Evolutionary conservation across 2,113 vertebrate species (phyloP).

Genomic region (Pangasianodon gigas): DNA sequence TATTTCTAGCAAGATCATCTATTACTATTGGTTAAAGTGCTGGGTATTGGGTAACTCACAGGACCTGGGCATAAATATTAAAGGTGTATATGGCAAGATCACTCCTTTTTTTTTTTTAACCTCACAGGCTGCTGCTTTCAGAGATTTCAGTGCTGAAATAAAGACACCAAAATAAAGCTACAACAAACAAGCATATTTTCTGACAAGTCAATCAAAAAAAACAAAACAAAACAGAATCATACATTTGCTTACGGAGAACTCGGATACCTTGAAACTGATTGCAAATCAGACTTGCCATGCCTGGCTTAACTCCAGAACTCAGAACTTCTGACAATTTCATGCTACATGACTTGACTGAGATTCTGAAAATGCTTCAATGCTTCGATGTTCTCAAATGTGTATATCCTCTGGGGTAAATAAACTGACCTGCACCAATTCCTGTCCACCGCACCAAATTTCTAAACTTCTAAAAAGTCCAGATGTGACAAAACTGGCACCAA

Average conservation of each 20-base stretch:
- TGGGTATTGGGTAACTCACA: neutral
- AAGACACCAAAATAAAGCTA: neutral
- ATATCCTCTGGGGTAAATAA: constrained; percentile 11
- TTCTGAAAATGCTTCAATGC: constrained; percentile 10
- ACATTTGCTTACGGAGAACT: neutral
- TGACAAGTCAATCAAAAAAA: neutral
- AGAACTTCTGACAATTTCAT: neutral
- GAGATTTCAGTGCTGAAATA: neutral
- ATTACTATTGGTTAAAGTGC: neutral
- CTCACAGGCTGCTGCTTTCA: neutral
- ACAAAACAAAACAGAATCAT: neutral
- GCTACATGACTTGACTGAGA: constrained; percentile 6
- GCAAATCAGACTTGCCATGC: neutral
- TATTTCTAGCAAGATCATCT: neutral
- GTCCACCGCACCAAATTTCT: neutral
- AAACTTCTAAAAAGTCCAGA: neutral
- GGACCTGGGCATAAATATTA: neutral
- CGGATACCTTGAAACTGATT: neutral
- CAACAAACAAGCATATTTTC: neutral
- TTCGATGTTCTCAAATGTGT: neutral
- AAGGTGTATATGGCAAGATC: neutral
- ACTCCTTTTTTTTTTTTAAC: neutral
- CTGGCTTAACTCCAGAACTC: neutral
- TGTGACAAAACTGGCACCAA: neutral
- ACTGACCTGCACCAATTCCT: neutral